Evolutionary conservation across 2,113 vertebrate genomes (phyloP).

Genomic region (Paramisgurnus dabryanus): DNA sequence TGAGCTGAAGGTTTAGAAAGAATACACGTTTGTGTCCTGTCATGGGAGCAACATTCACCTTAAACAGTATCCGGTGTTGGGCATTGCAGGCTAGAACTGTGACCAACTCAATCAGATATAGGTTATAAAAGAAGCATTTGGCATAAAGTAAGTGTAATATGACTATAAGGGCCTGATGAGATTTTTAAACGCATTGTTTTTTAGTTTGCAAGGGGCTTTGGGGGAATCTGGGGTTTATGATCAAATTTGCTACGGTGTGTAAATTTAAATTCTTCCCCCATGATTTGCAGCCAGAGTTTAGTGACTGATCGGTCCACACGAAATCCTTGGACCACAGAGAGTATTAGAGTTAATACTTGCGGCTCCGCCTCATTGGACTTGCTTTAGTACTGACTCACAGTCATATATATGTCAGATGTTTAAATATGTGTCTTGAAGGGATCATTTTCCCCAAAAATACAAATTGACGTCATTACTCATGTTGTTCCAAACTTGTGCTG

Average conservation of each 20-base stretch:
- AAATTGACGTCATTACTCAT: too few relatives aligned
- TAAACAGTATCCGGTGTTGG: not conserved
- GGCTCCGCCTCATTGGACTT: conserved; percentile 26
- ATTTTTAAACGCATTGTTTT: conserved; percentile 41
- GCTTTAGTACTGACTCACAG: conserved; percentile 7
- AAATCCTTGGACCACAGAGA: conserved; percentile 16
- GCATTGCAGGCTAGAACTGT: not conserved
- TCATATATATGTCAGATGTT: conserved; percentile 10
- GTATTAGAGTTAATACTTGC: conserved; percentile 27
- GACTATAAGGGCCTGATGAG: not conserved
- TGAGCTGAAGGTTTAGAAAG: not conserved
- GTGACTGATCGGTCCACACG: conserved; percentile 22
- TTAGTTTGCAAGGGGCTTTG: conserved; percentile 22
- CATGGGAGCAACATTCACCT: not conserved
- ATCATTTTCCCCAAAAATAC: too few relatives aligned
- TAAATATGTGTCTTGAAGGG: not conserved
- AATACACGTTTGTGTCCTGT: not conserved
- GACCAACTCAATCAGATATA: not conserved
- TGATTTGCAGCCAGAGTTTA: conserved; percentile 23
- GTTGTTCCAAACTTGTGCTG: too few relatives aligned
- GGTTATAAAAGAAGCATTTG: conserved; percentile 12
- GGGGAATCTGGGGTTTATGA: conserved; percentile 30
- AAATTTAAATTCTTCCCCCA: conserved; percentile 16
- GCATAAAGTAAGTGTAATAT: not conserved
- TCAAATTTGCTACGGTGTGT: conserved; percentile 20